Base-by-base conservation (phyloP, 1,140 invertebrate species). In the Metaphire vulgaris region DNA sequence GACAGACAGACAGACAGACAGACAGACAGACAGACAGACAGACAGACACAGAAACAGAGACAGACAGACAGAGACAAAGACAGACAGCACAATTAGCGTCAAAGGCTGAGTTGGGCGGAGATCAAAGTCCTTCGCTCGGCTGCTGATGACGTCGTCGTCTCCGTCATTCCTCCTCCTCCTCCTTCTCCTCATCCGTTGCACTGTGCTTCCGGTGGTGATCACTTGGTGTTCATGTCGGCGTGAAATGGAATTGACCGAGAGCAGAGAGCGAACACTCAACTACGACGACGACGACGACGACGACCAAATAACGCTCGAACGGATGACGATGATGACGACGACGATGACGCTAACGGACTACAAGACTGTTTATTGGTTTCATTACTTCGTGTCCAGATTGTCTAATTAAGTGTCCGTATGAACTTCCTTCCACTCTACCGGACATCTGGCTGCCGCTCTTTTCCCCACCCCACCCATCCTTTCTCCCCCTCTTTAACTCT, bases 11-110 rank as follows among this genome's bases (percentile, higher is more conserved):
- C 56, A 65, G 26, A 65, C 56, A 65, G 26, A 65, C 56, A 65
- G 26, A 65, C 26, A 65, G 26, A 65, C 56, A 65, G 56, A 65
- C 56, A 65, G 56, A 65, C 56, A 65, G 56, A 65, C 56, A 65
- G 56, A 65, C 56, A 65, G 26, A 65, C 56, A 65, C n/a, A n/a
- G n/a, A n/a, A n/a, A n/a, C n/a, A n/a, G n/a, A n/a, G n/a, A n/a
- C n/a, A n/a, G n/a, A n/a, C n/a, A n/a, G n/a, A n/a, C n/a, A n/a
- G n/a, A n/a, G n/a, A n/a, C n/a, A n/a, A n/a, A n/a, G n/a, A n/a
- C 14, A 65, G 14, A 26, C 14, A 65, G 14, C 14, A 65, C 56
- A 65, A 26, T 14, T 15, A 65, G 56, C 26, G 14, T 15, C 14
- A 26, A 65, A 15, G 56, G 26, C 14, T 26, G 56, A 14, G 56